These are phyloP conservation scores for Pangasianodon gigas DNA, from an alignment of 2,113 vertebrate genomes.

Conservation along the genomic window DNA sequence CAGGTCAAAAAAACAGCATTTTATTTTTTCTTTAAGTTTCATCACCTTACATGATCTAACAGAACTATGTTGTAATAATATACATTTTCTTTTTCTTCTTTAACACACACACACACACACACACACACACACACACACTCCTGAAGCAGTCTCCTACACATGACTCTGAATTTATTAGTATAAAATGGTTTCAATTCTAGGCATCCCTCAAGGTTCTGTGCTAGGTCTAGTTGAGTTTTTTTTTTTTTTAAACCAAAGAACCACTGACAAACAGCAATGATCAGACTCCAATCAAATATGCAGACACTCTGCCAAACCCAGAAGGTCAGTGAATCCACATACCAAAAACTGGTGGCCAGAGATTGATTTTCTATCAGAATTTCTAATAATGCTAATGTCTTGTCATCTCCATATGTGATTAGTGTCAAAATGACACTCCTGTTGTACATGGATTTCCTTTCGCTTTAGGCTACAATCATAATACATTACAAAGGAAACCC, in stretches of 20 bases:
- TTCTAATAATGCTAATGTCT: not conserved
- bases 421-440: not conserved
- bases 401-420: not conserved
- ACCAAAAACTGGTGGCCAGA: not conserved
- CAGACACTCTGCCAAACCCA: not conserved
- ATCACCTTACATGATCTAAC: not conserved
- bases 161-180: not conserved
- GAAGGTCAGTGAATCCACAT: not conserved
- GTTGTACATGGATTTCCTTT: not conserved
- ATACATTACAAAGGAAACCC: not conserved
- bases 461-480: not conserved
- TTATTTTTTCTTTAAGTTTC: not conserved
- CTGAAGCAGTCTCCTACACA: not conserved
- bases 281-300: not conserved
- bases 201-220: not conserved
- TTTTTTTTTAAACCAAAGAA: not conserved
- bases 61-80: not conserved
- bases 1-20: not conserved
- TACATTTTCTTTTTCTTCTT: not conserved
- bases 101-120: not conserved
- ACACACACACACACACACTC: not conserved
- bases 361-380: not conserved
- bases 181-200: not conserved
- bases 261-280: not conserved
- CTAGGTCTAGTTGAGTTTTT: not conserved